A percentile compares a stretch with the other conserved stretches of the same genome.
Conservation (phyloP, 2,888 invertebrate genomes). For the Cephus sareptanus region DNA sequence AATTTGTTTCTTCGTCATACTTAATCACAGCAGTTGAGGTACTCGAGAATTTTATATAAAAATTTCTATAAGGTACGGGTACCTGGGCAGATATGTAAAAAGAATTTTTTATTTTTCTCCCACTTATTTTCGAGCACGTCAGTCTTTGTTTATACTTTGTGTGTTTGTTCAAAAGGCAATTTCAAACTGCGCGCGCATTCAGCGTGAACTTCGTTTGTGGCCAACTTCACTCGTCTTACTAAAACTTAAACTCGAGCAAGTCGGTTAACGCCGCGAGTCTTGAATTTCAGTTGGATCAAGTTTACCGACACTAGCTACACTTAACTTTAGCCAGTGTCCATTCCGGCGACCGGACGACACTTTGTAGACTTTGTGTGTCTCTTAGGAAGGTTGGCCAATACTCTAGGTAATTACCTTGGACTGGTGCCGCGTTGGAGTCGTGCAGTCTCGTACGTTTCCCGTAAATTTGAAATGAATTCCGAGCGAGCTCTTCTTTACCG, state of each 20-base stretch:
- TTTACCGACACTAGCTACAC: not conserved
- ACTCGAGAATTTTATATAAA: too few relatives aligned
- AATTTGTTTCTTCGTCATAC: too few relatives aligned
- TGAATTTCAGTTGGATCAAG: not conserved
- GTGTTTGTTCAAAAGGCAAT: not conserved
- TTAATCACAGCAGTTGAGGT: too few relatives aligned
- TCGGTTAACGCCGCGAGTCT: not conserved
- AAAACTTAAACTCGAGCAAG: not conserved
- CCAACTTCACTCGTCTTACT: not conserved
- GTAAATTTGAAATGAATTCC: not conserved
- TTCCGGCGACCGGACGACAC: not conserved
- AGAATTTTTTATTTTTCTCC: too few relatives aligned
- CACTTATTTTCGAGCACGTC: too few relatives aligned
- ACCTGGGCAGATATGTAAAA: too few relatives aligned
- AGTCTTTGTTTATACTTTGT: not conserved
- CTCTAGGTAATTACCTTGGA: not conserved
- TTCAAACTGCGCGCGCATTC: too few relatives aligned
- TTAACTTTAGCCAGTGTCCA: not conserved
- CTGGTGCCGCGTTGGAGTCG: not conserved
- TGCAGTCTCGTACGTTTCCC: not conserved
- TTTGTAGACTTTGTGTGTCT: not conserved
- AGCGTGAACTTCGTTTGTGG: too few relatives aligned
- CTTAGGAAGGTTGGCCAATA: not conserved
- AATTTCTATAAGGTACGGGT: too few relatives aligned
- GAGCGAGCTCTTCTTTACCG: not conserved